Evolutionary conservation across 2,113 vertebrate species (phyloP).

Genomic region (Podarcis muralis): DNA sequence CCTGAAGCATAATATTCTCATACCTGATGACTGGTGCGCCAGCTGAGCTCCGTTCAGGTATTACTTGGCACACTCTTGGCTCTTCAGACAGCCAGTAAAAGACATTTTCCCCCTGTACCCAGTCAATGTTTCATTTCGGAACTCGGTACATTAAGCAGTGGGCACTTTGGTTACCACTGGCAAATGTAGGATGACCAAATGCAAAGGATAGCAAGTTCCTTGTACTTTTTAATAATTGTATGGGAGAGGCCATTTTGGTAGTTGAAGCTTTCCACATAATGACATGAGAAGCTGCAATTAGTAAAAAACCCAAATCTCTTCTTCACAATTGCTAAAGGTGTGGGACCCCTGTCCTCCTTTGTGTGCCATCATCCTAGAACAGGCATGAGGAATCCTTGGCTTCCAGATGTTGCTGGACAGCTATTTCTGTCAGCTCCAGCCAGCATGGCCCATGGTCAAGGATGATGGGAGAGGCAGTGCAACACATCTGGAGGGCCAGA

Average conservation of each 20-base stretch:
- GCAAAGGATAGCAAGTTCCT: neutral
- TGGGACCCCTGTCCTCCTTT: neutral
- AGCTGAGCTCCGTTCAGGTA: neutral
- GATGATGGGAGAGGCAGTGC: neutral
- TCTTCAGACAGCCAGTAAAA: neutral
- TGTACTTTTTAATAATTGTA: neutral
- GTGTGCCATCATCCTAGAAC: neutral
- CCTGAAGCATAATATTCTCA: neutral
- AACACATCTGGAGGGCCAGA: neutral
- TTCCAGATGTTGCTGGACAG: neutral
- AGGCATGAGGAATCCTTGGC: neutral
- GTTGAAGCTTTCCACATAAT: neutral
- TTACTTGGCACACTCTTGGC: neutral
- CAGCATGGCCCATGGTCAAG: neutral
- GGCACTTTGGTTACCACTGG: neutral
- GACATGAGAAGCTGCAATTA: neutral
- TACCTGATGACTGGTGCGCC: neutral
- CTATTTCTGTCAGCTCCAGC: neutral
- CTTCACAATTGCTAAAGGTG: neutral
- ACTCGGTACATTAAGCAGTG: neutral
- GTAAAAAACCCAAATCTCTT: neutral
- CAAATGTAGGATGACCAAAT: neutral
- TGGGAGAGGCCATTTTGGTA: neutral
- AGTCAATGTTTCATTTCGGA: neutral
- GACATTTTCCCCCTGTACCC: neutral